Conservation (phyloP, 2,797 vertebrate genomes). For the Coregonus ussuriensis region DNA sequence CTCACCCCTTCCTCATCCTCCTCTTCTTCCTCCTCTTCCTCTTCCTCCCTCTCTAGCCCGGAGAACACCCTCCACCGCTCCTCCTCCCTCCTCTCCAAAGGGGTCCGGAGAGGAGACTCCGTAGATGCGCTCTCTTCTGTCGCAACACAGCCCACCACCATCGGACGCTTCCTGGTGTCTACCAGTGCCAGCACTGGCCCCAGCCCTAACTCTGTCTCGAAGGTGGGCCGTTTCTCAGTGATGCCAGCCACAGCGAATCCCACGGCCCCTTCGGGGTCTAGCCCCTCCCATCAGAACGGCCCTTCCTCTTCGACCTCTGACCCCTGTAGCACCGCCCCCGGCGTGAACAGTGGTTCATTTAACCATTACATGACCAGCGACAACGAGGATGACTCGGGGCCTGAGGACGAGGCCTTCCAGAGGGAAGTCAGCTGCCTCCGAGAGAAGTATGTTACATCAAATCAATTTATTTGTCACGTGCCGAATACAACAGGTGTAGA, state of each 20-base stretch:
- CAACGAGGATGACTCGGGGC: conserved; percentile 89
- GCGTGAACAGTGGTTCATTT: conserved; percentile 70
- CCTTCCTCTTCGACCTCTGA: conserved; percentile 61
- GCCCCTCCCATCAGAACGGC: conserved; percentile 53
- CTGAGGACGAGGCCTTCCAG: conserved; percentile 89
- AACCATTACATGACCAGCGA: conserved; percentile 87
- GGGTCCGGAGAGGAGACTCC: conserved; percentile 46
- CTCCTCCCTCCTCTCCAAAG: conserved; percentile 50
- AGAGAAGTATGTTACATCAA: conserved; percentile 82
- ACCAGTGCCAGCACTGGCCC: conserved; percentile 45
- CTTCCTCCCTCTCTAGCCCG: conserved; percentile 81
- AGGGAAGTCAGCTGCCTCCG: conserved; percentile 85
- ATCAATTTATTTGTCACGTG: too few species aligned
- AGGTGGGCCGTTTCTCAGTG: conserved; percentile 87
- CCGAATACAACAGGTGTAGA: too few species aligned
- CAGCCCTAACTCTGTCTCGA: conserved; percentile 49
- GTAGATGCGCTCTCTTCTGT: conserved; percentile 49
- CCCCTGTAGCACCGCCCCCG: conserved; percentile 65
- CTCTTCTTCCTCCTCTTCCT: conserved; percentile 71
- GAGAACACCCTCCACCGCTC: conserved; percentile 89
- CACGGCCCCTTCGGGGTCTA: conserved; percentile 38
- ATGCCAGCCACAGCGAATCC: conserved; percentile 52
- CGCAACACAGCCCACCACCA: conserved; percentile 68
- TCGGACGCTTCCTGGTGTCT: conserved; percentile 91
- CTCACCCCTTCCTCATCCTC: conserved; percentile 66